phyloP scores from a whole-genome alignment of 2,113 vertebrate species.

The Ictidomys tridecemlineatus region DNA sequence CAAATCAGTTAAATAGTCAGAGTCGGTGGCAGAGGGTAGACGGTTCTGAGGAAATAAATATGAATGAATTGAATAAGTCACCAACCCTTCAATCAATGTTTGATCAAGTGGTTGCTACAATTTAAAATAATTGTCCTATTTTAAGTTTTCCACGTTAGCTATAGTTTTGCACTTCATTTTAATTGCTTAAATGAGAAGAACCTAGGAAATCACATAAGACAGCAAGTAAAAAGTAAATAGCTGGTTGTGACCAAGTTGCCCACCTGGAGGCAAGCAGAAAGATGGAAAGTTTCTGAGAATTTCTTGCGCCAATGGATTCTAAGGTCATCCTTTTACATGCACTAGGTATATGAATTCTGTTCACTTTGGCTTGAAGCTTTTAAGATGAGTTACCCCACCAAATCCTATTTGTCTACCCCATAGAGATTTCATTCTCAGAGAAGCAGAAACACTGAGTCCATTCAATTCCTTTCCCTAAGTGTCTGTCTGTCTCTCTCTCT shows the following conservation, averaged over 20 bases:
- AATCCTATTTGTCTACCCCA: not conserved
- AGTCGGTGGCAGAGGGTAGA: not conserved
- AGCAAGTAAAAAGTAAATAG: not conserved
- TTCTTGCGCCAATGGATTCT: not conserved
- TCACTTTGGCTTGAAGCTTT: not conserved
- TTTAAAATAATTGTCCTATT: not conserved
- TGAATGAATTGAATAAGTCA: not conserved
- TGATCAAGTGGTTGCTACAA: conserved; percentile 32
- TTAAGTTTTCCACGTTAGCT: conserved; percentile 1
- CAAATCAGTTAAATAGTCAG: not conserved
- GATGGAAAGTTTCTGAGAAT: conserved; percentile 11
- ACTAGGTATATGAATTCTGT: not conserved
- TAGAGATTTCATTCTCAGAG: not conserved
- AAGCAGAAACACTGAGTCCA: not conserved
- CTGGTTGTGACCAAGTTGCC: not conserved
- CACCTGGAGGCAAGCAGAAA: not conserved
- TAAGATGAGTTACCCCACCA: not conserved
- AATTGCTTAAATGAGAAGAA: conserved; percentile 35
- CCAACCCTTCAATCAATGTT: not conserved
- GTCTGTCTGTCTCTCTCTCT: not conserved
- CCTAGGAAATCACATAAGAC: not conserved
- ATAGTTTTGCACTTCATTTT: not conserved
- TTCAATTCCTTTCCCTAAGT: not conserved
- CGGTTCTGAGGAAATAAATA: not conserved
- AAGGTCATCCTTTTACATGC: not conserved